Conservation (phyloP, 53 echinoderm and acorn worm species). For the Crossaster papposus region DNA sequence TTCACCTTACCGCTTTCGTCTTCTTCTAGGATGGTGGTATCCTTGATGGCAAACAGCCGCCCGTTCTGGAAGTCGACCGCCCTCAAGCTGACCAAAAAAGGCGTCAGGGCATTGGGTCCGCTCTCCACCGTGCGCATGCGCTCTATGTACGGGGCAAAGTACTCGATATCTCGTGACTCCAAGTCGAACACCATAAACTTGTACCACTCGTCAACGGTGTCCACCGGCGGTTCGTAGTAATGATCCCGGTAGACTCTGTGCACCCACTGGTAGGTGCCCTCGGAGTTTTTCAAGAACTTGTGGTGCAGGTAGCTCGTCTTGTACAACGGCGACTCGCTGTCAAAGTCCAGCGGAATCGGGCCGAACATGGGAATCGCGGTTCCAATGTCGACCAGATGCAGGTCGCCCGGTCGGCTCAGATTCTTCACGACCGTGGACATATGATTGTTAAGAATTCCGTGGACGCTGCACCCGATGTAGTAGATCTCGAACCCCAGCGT, state of each 20-base stretch:
- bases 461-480: neutral
- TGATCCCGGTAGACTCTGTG: too few relatives aligned
- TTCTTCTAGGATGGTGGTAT: conserved; percentile 22
- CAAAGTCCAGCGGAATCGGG: conserved; percentile 26
- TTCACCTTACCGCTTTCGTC: neutral
- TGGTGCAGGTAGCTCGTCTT: neutral
- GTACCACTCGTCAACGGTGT: conserved; percentile 13
- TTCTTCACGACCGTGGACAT: neutral
- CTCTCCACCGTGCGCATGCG: neutral
- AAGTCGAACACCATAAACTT: conserved; percentile 1
- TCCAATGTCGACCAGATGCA: conserved; percentile 37
- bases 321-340: neutral
- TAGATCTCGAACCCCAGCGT: conserved; percentile 32
- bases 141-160: neutral
- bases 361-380: neutral
- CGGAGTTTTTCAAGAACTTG: conserved; percentile 1
- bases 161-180: neutral
- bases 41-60: conserved; percentile 42
- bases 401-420: neutral
- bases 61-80: conserved; percentile 1
- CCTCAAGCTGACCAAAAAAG: conserved; percentile 24
- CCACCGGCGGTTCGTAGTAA: neutral
- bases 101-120: neutral
- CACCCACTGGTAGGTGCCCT: neutral
- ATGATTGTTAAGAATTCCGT: neutral